phyloP scores from a whole-genome alignment of 2,888 invertebrate genomes.

The Scaptomyza caliginosa region DNA sequence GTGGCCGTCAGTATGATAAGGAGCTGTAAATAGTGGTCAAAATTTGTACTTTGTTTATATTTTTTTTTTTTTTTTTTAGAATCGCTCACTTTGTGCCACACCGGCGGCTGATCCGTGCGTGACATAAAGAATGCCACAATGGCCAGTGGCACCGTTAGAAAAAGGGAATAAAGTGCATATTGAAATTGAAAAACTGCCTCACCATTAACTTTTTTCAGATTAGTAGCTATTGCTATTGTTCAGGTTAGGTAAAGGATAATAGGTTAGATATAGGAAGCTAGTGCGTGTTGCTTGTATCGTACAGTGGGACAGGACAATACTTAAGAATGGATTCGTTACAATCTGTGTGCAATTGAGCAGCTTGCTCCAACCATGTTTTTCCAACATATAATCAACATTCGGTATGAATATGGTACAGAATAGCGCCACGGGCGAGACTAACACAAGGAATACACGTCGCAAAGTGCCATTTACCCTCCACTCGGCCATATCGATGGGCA shows the following conservation, averaged over 20 bases:
- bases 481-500: slow-evolving; percentile 46
- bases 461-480: slow-evolving; percentile 47
- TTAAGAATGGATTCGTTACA: slow-evolving; percentile 50
- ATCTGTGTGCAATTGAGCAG: slow-evolving; percentile 72
- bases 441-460: slow-evolving; percentile 19
- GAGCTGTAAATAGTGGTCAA: slow-evolving; percentile 18
- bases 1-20: slow-evolving; percentile 24
- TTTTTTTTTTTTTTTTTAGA: too few relatives aligned
- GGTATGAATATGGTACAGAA: slow-evolving; percentile 56
- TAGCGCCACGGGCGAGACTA: slow-evolving; percentile 41
- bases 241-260: too few relatives aligned
- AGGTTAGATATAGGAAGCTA: too few relatives aligned
- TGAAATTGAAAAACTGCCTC: rapidly evolving
- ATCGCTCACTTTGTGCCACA: slow-evolving; percentile 39
- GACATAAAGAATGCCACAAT: slow-evolving; percentile 25
- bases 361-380: slow-evolving; percentile 79
- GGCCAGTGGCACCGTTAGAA: slow-evolving; percentile 45
- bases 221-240: too few relatives aligned
- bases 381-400: slow-evolving; percentile 56
- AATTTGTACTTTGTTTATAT: too few relatives aligned
- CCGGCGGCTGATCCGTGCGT: slow-evolving; percentile 52
- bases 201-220: too few relatives aligned
- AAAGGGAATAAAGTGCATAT: slow-evolving; percentile 24
- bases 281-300: too few relatives aligned
- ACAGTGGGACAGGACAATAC: slow-evolving; percentile 7